phyloP scores from a whole-genome alignment of 1,140 invertebrate genomes.

The Drosophila fuyamai region DNA sequence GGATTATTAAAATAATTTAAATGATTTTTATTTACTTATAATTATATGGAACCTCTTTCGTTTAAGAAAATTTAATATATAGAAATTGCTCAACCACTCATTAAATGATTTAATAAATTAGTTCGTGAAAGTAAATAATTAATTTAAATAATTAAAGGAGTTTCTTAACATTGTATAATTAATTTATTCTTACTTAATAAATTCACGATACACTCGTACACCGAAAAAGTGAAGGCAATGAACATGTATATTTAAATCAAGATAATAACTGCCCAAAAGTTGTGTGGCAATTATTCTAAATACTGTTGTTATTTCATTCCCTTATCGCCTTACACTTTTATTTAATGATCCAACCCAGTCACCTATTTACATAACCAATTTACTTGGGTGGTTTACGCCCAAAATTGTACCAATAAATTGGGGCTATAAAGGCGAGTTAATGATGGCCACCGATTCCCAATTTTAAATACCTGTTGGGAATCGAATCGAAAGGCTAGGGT shows the following conservation, averaged over 20 bases:
- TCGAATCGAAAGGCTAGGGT: not conserved
- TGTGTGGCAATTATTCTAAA: conserved; percentile 11
- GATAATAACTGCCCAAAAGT: conserved; percentile 3
- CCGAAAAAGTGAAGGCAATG: not conserved
- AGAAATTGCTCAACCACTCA: too few relatives aligned
- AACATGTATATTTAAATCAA: not conserved
- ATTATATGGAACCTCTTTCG: too few relatives aligned
- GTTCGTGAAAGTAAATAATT: too few relatives aligned
- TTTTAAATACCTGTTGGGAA: conserved; percentile 6
- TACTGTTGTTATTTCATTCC: not conserved
- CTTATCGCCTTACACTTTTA: not conserved
- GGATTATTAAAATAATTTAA: not conserved
- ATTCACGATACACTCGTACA: too few relatives aligned
- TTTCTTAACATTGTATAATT: not conserved
- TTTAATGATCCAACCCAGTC: conserved; percentile 12
- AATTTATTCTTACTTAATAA: not conserved
- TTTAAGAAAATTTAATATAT: too few relatives aligned
- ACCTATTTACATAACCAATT: conserved; percentile 10
- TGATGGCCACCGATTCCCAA: conserved; percentile 9
- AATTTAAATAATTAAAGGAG: too few relatives aligned
- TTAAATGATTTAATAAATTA: too few relatives aligned
- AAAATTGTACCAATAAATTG: conserved; percentile 12
- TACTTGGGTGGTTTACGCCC: conserved; percentile 4
- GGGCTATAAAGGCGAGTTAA: conserved; percentile 5
- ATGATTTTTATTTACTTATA: too few relatives aligned